phyloP scores from a whole-genome alignment of 2,888 invertebrate genomes.

The Acleris sparsana region DNA sequence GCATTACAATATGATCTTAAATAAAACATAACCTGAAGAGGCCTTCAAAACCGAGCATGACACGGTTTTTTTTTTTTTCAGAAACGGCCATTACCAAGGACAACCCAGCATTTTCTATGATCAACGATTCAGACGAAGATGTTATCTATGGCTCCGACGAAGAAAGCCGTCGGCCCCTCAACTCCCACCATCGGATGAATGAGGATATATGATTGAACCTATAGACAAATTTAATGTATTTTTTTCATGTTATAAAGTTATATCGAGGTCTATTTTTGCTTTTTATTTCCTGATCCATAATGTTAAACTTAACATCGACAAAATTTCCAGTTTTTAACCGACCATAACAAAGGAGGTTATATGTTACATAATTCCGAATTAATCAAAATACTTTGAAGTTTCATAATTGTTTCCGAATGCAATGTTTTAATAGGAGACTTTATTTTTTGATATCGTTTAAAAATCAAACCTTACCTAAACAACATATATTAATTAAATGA shows the following conservation, averaged over 20 bases:
- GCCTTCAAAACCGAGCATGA: too few species aligned
- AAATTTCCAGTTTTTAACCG: too few species aligned
- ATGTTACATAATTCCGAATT: too few species aligned
- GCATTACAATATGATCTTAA: too few species aligned
- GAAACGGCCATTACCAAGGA: slow-evolving; percentile 97
- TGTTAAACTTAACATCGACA: not conserved
- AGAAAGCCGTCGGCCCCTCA: slow-evolving; percentile 91
- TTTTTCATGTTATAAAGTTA: slow-evolving; percentile 65
- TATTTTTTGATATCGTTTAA: too few species aligned
- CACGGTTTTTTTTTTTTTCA: slow-evolving; percentile 63
- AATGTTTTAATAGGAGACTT: too few species aligned
- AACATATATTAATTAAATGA: too few species aligned
- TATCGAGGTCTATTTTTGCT: slow-evolving; percentile 42
- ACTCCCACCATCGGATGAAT: slow-evolving; percentile 86
- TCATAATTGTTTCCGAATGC: too few species aligned
- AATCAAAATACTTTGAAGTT: too few species aligned
- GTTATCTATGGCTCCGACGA: slow-evolving; percentile 97
- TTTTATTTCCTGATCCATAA: slow-evolving; percentile 36
- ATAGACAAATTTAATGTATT: slow-evolving; percentile 51
- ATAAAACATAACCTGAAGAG: too few species aligned
- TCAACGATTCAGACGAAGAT: slow-evolving; percentile 98
- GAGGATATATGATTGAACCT: slow-evolving; percentile 70
- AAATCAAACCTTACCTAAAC: too few species aligned
- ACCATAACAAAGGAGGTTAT: too few species aligned
- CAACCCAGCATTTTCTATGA: slow-evolving; percentile 99